Conservation (phyloP, 2,113 vertebrate genomes). For the Pavo muticus region DNA sequence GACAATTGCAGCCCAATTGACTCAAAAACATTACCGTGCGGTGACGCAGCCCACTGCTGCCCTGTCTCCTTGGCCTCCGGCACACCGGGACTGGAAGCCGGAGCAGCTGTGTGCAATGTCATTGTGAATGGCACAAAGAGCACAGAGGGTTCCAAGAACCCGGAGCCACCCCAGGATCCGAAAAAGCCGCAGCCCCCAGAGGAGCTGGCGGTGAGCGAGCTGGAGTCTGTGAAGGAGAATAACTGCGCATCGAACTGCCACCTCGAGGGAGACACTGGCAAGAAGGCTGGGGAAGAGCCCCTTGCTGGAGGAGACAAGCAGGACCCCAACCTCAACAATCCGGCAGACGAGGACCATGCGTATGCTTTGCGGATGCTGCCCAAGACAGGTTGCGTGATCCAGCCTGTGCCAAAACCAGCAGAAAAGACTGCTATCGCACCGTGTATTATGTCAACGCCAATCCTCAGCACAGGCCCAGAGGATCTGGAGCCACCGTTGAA, state of each 20-base stretch:
- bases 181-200: slow-evolving; percentile 74
- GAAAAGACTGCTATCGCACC: slow-evolving; percentile 92
- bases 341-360: slow-evolving; percentile 94
- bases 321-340: slow-evolving; percentile 88
- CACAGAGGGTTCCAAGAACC: slow-evolving; percentile 79
- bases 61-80: slow-evolving; percentile 78
- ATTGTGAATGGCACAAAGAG: slow-evolving; percentile 93
- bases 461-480: slow-evolving; percentile 89
- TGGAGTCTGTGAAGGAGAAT: slow-evolving; percentile 97
- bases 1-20: slow-evolving; percentile 83
- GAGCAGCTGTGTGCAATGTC: slow-evolving; percentile 91
- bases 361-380: slow-evolving; percentile 95
- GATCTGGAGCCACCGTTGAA: slow-evolving; percentile 97
- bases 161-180: slow-evolving; percentile 65
- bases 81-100: slow-evolving; percentile 76
- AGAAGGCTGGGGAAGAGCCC: slow-evolving; percentile 84
- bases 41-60: slow-evolving; percentile 76
- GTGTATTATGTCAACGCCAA: slow-evolving; percentile 90
- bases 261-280: slow-evolving; percentile 87
- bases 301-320: slow-evolving; percentile 88
- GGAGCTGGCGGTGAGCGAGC: slow-evolving; percentile 88
- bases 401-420: slow-evolving; percentile 97
- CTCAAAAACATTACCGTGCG: slow-evolving; percentile 78
- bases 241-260: slow-evolving; percentile 88
- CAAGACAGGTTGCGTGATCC: slow-evolving; percentile 96